Evolutionary conservation across 2,888 invertebrate species (phyloP).

Genomic region (Trachelus stipa): DNA sequence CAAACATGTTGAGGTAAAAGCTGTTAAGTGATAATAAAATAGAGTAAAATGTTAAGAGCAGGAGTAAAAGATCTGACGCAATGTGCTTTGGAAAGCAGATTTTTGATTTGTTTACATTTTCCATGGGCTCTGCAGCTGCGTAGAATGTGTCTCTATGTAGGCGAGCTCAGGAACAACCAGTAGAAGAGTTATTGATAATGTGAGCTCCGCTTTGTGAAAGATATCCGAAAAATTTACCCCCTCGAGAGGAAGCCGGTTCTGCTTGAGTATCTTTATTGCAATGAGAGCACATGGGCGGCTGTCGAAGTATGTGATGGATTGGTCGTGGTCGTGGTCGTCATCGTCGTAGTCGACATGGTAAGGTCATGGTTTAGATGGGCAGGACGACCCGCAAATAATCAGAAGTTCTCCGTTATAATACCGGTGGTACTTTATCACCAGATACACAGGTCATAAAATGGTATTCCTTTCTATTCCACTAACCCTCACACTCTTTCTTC

Average conservation of each 20-base stretch:
- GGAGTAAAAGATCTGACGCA: neutral
- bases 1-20: neutral
- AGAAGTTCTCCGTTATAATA: neutral
- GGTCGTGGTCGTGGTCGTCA: constrained; percentile 12
- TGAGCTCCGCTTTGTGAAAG: constrained; percentile 6
- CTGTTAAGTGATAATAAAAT: neutral
- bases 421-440: neutral
- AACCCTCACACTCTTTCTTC: constrained; percentile 9
- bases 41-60: neutral
- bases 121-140: constrained; percentile 16
- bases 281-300: neutral
- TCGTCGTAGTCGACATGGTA: neutral
- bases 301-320: neutral
- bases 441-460: neutral
- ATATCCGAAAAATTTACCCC: constrained; percentile 17
- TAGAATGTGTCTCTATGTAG: neutral
- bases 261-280: neutral
- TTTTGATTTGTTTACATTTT: constrained; percentile 20
- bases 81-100: neutral
- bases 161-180: neutral
- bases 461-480: neutral
- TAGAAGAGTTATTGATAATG: neutral
- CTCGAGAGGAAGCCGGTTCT: neutral
- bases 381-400: neutral
- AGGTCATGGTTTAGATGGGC: neutral